Evolutionary conservation across 2,888 invertebrate species (phyloP).

Genomic region (Drosophila stalkeri): DNA sequence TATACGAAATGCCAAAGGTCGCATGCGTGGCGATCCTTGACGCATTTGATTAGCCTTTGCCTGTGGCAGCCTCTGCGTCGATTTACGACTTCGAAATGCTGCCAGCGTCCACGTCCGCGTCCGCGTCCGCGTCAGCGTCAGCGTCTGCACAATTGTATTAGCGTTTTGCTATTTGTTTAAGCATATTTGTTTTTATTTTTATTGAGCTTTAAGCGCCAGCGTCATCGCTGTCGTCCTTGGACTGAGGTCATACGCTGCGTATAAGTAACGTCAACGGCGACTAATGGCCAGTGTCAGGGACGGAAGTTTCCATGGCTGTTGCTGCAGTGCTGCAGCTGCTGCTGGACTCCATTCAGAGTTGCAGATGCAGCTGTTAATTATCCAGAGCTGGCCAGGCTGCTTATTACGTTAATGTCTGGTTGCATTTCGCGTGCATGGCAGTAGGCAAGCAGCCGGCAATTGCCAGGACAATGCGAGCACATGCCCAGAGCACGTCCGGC

Average conservation of each 20-base stretch:
- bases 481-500: constrained; percentile 53
- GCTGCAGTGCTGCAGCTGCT: not conserved
- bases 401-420: constrained; percentile 76
- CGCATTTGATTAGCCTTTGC: constrained; percentile 62
- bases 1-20: constrained; percentile 61
- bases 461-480: constrained; percentile 56
- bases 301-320: constrained; percentile 19
- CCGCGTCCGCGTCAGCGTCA: not conserved
- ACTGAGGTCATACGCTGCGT: constrained; percentile 54
- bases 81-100: constrained; percentile 41
- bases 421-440: constrained; percentile 53
- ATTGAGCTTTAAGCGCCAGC: constrained; percentile 33
- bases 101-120: constrained; percentile 1
- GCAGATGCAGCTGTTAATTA: constrained; percentile 57
- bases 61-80: constrained; percentile 16
- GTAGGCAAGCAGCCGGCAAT: constrained; percentile 58
- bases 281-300: constrained; percentile 17
- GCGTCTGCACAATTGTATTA: constrained; percentile 23
- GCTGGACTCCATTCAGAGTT: constrained; percentile 22
- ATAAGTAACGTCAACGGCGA: constrained; percentile 23
- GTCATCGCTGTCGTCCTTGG: constrained; percentile 33
- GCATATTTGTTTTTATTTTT: constrained; percentile 40
- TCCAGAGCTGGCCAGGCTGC: constrained; percentile 46
- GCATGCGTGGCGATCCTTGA: constrained; percentile 50
- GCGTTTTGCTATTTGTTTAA: constrained; percentile 35